Conservation (phyloP, 2,113 vertebrate species). For the Zosterops lateralis region DNA sequence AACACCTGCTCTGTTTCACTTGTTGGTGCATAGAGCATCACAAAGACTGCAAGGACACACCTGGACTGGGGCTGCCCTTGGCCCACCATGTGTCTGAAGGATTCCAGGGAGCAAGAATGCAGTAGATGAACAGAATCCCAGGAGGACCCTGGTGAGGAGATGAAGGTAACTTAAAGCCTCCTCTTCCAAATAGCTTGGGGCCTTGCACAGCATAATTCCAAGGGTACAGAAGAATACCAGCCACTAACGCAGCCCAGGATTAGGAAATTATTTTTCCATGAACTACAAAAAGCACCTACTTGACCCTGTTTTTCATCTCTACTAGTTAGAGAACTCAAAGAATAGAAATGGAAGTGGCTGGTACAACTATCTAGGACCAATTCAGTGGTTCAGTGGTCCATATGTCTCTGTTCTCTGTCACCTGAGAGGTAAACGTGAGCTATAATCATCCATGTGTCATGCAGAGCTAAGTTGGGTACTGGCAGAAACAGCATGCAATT, state of each 20-base stretch:
- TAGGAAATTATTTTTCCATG: not conserved
- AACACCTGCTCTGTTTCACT: rapidly evolving
- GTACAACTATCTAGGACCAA: not conserved
- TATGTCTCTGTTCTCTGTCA: not conserved
- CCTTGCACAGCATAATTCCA: not conserved
- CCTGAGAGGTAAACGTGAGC: not conserved
- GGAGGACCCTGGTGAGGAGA: not conserved
- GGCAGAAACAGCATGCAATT: not conserved
- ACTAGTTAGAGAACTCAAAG: not conserved
- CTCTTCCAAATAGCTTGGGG: rapidly evolving
- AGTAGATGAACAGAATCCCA: rapidly evolving
- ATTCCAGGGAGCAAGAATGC: not conserved
- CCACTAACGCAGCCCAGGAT: not conserved
- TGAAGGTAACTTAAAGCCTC: not conserved
- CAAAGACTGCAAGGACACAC: rapidly evolving
- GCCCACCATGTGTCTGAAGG: not conserved
- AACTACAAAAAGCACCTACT: not conserved
- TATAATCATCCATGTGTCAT: not conserved
- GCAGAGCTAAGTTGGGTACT: not conserved
- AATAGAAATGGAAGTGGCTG: not conserved
- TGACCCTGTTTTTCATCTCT: rapidly evolving
- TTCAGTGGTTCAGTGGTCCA: not conserved
- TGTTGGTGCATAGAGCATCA: too few relatives aligned
- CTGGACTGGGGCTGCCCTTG: not conserved
- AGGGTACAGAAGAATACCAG: not conserved